Percentiles rank a stretch among this genome's conserved stretches.
These are phyloP conservation scores for Parotia lawesii DNA, from an alignment of 2,113 vertebrate species.

Conservation along the genomic window DNA sequence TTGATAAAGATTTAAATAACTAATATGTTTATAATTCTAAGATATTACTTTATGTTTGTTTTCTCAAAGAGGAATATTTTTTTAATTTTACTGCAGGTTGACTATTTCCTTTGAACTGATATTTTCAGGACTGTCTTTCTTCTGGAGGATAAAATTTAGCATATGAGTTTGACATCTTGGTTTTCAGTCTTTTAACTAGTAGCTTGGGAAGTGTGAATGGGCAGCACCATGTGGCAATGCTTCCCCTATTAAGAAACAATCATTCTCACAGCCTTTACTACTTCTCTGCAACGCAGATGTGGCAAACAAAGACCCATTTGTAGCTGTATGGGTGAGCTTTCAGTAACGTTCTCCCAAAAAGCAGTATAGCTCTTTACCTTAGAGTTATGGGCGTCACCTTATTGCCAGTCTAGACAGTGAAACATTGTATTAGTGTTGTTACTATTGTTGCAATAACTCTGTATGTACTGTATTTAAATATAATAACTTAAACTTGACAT, in stretches of 20 bases:
- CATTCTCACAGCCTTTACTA: background rate
- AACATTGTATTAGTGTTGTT: background rate
- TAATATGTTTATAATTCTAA: background rate
- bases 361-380: background rate
- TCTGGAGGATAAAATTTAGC: background rate
- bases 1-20: background rate
- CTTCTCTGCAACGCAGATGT: conserved; percentile 46
- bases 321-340: background rate
- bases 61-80: background rate
- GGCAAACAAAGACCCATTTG: conserved; percentile 64
- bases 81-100: background rate
- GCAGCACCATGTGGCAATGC: background rate
- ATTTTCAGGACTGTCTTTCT: background rate
- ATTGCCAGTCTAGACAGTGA: background rate
- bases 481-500: background rate
- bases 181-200: background rate
- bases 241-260: background rate
- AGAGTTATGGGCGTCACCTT: background rate
- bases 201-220: background rate
- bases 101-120: background rate
- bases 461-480: background rate
- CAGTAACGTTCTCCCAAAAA: background rate
- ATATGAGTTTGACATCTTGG: background rate
- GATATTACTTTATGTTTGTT: background rate
- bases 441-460: background rate